Base-by-base conservation (phyloP, 92 coral and sea anemone genomes). In the Blastomussa wellsi region DNA sequence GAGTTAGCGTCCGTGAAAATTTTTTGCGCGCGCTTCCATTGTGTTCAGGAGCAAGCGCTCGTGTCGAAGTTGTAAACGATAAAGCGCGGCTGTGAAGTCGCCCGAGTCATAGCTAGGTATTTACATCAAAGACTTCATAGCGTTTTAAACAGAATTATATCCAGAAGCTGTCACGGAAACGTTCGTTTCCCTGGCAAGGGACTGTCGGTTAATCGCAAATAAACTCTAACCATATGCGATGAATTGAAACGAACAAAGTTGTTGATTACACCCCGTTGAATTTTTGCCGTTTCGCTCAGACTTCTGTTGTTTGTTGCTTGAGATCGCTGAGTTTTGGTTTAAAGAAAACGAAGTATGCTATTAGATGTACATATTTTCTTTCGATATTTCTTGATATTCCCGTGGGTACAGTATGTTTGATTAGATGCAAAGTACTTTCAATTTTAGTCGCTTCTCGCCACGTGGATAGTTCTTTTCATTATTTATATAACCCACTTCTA, bases 391-490 rank as follows among this genome's bases (percentile, higher is more conserved):
- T 36, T 10, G 59, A 24, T 35, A 14, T 52, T 71, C 86, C 78
- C 86, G 49, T 33, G 78, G 60, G 68, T 37, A 82, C 68, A 26
- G n/a, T 52, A 70, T 81, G 78, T 71, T 49, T 72, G 48, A 70
- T 81, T 67, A 66, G 32, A 66, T 70, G 53, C 86, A 55, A 53
- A 26, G 48, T 33, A 29, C n/a, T 71, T 80, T 29, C 84, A 55
- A 22, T 33, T 70, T 69, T 12, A 69, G 66, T 42, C 77, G 10
- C 53, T 82, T 76, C 33, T 42, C 87, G 92, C 92, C 92, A 90
- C 92, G 92, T 90, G 92, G 80, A 72, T 79, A 44, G 31, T 55
- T 81, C 84, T 47, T 74, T 90, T 81, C 87, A 90, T 90, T 75
- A 90, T 90, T 90, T 53, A 90, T 90, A 90, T 90, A 74, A 60